Conservation (phyloP, 1,140 invertebrate genomes). For the Neocloeon triangulifer region DNA sequence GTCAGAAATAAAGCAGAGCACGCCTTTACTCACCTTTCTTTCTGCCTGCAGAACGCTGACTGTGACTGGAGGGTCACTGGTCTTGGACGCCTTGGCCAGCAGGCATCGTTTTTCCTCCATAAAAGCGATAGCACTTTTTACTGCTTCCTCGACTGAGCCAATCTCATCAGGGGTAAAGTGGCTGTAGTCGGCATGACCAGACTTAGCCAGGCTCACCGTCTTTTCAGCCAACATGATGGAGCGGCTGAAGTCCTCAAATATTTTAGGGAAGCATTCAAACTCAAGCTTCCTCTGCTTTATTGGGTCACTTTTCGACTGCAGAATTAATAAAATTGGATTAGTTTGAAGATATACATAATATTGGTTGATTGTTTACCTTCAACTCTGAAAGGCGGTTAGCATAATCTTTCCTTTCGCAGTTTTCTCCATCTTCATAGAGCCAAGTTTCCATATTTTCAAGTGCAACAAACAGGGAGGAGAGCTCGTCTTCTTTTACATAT, state of each 20-base stretch:
- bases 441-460: constrained; percentile 82
- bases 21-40: too few species aligned
- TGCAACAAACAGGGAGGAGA: constrained; percentile 34
- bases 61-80: too few species aligned
- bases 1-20: too few species aligned
- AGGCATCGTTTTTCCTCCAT: too few species aligned
- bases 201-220: constrained; percentile 39
- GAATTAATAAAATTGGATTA: too few species aligned
- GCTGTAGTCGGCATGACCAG: too few species aligned
- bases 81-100: too few species aligned
- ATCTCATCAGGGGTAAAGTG: too few species aligned
- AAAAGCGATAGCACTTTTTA: too few species aligned
- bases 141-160: too few species aligned
- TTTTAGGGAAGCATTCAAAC: constrained; percentile 44
- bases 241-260: constrained; percentile 50
- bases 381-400: constrained; percentile 35
- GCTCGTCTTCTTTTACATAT: constrained; percentile 51
- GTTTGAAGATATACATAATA: too few species aligned
- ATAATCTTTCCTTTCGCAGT: constrained; percentile 69
- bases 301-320: constrained; percentile 54
- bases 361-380: constrained; percentile 30
- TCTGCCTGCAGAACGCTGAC: too few species aligned
- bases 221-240: constrained; percentile 52
- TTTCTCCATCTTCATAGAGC: constrained; percentile 88
- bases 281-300: constrained; percentile 60